Base-by-base conservation (phyloP, 2,888 invertebrate genomes). In the Parapristionchus giblindavisi region DNA sequence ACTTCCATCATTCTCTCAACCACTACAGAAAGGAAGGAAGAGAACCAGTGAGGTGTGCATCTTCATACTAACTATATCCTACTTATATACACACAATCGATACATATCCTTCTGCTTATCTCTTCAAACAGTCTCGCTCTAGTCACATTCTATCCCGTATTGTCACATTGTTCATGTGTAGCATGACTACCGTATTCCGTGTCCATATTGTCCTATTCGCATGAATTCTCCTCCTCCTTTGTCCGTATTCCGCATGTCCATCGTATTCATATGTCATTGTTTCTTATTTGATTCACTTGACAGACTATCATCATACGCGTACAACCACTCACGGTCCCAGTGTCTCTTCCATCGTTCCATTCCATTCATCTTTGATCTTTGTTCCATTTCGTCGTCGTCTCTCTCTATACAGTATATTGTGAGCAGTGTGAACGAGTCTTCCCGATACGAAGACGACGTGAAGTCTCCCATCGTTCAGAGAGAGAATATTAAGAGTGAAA, bases 1-100 rank as follows among this genome's bases (percentile, higher is more conserved):
- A 77, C 81, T 87, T 56, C 88, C 88, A 21, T 85, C 86, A 40
- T 82, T 85, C 76, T 60, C 58, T 17, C 72, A 72, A 24, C 72
- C 72, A 27, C 6, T 38, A n/a, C 58, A 77, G 74, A 73, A 40
- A 52, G 73, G 65, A 65, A 74, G 63, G 24, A 72, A 52, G 74
- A 54, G 51, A 60, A 29, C 38, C 52, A 40, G n/a, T 27, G 63
- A 72, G 60, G 72, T 72, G 32, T 48, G 48, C 72, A 63, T 43
- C 43, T 40, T n/a, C n/a, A n/a, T n/a, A n/a, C n/a, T n/a, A n/a
- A n/a, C n/a, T n/a, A n/a, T n/a, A n/a, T n/a, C n/a, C n/a, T n/a
- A n/a, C n/a, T n/a, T n/a, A n/a, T n/a, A n/a, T n/a, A n/a, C n/a
- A n/a, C n/a, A n/a, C n/a, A n/a, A n/a, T n/a, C n/a, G n/a, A n/a